These are phyloP conservation scores for Poicephalus meyeri DNA, from an alignment of 2,113 vertebrate species.

Conservation along the genomic window DNA sequence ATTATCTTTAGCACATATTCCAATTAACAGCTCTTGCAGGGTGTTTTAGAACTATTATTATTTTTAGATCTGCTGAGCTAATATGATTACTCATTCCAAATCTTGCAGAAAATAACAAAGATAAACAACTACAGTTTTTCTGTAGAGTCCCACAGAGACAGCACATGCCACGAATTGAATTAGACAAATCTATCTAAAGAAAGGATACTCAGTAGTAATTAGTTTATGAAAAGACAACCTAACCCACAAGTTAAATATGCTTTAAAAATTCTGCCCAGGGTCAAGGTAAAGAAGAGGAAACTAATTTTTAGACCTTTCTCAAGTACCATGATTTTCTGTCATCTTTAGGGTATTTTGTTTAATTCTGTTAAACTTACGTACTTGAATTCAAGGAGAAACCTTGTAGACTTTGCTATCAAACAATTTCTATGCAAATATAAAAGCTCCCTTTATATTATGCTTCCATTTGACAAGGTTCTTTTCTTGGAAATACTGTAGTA, in stretches of 20 bases:
- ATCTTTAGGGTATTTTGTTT: not conserved
- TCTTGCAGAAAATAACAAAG: not conserved
- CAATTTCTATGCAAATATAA: not conserved
- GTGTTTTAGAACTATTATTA: not conserved
- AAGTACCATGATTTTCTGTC: not conserved
- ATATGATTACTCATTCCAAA: not conserved
- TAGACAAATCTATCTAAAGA: not conserved
- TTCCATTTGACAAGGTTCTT: not conserved
- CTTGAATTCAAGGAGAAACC: not conserved
- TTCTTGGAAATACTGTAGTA: not conserved
- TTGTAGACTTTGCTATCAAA: not conserved
- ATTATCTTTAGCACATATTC: not conserved
- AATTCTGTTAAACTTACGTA: not conserved
- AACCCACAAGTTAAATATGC: not conserved
- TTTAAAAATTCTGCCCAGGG: not conserved
- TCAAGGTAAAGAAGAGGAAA: not conserved
- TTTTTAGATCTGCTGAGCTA: conserved; percentile 16
- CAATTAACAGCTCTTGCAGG: not conserved
- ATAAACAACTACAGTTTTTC: conserved; percentile 1
- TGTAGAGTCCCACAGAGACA: not conserved
- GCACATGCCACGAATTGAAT: not conserved
- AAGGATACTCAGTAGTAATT: not conserved
- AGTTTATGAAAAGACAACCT: not conserved
- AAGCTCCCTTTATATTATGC: not conserved
- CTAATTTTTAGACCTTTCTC: not conserved